Conservation (phyloP, 1,140 invertebrate species). For the Drosophila ficusphila region DNA sequence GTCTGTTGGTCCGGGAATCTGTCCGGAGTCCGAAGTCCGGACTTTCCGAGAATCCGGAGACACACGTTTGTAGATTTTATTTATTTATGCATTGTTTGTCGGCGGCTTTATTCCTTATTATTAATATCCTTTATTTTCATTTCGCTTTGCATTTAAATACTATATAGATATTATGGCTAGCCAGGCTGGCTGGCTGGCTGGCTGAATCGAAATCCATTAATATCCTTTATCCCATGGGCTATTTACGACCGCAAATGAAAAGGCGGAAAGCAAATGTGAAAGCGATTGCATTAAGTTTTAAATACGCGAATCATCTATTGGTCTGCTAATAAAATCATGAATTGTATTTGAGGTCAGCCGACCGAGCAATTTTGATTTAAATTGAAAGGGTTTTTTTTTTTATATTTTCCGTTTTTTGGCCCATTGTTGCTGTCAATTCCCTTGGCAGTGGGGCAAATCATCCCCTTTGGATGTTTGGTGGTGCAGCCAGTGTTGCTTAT, state of each 20-base stretch:
- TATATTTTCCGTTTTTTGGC: neutral
- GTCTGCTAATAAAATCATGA: conserved; percentile 50
- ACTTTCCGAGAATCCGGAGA: conserved; percentile 2
- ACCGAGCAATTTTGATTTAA: conserved; percentile 27
- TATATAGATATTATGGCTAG: conserved; percentile 46
- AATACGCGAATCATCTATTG: conserved; percentile 48
- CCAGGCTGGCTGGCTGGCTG: conserved; percentile 23
- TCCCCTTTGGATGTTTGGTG: conserved; percentile 11
- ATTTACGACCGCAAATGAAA: conserved; percentile 57
- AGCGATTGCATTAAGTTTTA: conserved; percentile 62
- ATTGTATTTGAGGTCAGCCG: conserved; percentile 34
- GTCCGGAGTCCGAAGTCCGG: too few relatives aligned
- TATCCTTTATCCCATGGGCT: conserved; percentile 69
- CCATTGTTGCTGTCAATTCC: conserved; percentile 7
- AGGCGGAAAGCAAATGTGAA: conserved; percentile 61
- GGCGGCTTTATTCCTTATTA: conserved; percentile 36
- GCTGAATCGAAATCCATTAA: conserved; percentile 66
- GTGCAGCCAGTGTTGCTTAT: conserved; percentile 68
- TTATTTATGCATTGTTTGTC: conserved; percentile 67
- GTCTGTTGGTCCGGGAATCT: neutral
- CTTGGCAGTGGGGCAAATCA: neutral
- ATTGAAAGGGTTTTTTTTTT: conserved; percentile 41
- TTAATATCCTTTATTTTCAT: conserved; percentile 32
- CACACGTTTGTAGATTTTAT: conserved; percentile 52
- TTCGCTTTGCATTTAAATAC: conserved; percentile 22